Base-by-base conservation (phyloP, 2,888 invertebrate genomes). In the Cybosia mesomella region DNA sequence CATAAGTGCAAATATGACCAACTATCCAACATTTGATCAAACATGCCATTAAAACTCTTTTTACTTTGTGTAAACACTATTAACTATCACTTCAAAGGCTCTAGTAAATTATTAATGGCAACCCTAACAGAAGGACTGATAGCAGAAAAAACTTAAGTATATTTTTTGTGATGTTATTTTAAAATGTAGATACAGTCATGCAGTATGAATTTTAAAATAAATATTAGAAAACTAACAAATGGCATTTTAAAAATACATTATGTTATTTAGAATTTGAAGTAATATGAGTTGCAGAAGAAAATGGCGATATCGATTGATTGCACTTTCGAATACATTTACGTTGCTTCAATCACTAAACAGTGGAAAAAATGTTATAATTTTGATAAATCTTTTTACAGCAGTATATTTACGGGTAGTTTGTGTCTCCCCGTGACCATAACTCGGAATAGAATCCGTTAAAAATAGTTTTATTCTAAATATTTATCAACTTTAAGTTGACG, bases 31-130 rank as follows among this genome's bases (percentile, higher is more conserved):
- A 77, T 81, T 81, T 75, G 75, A 73, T 71, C 75, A 68, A 67
- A 82, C 70, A 73, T 77, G 72, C 73, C 75, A 81, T 80, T 81
- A 75, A 77, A 79, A 72, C 61, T 63, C 32, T 75, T 74, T 81
- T 73, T 70, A 67, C 63, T 72, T 71, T 68, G 68, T 24, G 58
- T 66, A 78, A 79, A 82, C 72, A 80, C 64, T 54, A 70, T 74
- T 60, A 68, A 63, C 39, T 64, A 54, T 65, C 55, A 70, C 76
- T 77, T 81, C 79, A 82, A 83, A 83, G 74, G 72, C 32, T 61
- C 62, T 55, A 28, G 39, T 63, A 21, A 58, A 43, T 61, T 70
- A 64, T 61, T 34, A 58, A 54, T 66, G 54, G 18, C 39, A 66
- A 63, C 66, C 66, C 66, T 63, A 58, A 18, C 21, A 15, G 13